Percentiles rank a stretch among this genome's conserved stretches.
Evolutionary conservation across 2,113 vertebrate genomes (phyloP).

Genomic region (Notarius quadriscutis): DNA sequence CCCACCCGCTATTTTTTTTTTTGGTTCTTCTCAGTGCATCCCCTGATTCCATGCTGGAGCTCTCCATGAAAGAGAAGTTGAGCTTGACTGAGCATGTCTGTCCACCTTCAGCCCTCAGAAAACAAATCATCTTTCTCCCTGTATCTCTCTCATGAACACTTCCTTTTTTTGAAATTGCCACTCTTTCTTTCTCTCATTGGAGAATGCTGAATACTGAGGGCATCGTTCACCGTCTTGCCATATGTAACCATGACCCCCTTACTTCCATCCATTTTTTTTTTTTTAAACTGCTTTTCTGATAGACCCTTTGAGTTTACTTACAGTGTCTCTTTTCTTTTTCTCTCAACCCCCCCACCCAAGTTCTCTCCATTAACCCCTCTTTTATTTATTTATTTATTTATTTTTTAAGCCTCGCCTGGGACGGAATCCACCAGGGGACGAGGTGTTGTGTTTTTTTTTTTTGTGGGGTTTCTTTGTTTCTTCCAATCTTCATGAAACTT

Average conservation of each 20-base stretch:
- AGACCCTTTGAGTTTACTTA: neutral
- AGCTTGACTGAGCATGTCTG: conserved; percentile 47
- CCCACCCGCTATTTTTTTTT: neutral
- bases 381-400: too few relatives aligned
- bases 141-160: conserved; percentile 12
- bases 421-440: too few relatives aligned
- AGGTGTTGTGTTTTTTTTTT: too few relatives aligned
- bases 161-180: conserved; percentile 9
- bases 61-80: conserved; percentile 46
- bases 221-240: neutral
- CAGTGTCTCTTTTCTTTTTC: neutral
- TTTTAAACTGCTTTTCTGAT: neutral
- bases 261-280: neutral
- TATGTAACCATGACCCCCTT: neutral
- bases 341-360: neutral
- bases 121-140: conserved; percentile 25
- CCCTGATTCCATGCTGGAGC: conserved; percentile 46
- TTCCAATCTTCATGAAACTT: too few relatives aligned
- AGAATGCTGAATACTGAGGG: neutral
- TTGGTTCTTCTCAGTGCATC: conserved; percentile 3
- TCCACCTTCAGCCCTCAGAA: conserved; percentile 27
- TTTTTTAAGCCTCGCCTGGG: too few relatives aligned
- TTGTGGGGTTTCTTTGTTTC: too few relatives aligned
- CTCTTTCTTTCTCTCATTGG: neutral
- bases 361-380: neutral